A percentile compares a stretch with the other conserved stretches of the same genome.
Evolutionary conservation across 2,113 vertebrate genomes (phyloP).

Genomic region (Rattus norvegicus): DNA sequence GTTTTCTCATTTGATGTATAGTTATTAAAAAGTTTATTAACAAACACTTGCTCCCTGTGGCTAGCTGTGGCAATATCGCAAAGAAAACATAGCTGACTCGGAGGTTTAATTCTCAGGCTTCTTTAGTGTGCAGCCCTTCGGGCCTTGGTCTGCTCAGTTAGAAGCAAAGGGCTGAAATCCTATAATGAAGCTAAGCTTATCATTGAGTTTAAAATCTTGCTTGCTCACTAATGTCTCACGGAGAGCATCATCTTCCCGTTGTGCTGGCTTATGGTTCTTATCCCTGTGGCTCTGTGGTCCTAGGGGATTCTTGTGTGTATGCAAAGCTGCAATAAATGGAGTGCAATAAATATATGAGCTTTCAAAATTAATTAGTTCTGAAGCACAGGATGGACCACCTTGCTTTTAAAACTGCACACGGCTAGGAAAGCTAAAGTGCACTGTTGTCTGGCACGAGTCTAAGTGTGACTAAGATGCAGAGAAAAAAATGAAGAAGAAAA

Average conservation of each 20-base stretch:
- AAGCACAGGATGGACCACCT: background rate
- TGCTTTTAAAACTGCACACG: background rate
- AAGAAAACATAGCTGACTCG: background rate
- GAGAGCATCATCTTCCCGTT: background rate
- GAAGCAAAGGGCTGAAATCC: background rate
- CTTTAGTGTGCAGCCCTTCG: background rate
- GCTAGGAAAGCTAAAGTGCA: background rate
- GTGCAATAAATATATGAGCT: background rate
- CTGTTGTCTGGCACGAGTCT: background rate
- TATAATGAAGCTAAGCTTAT: background rate
- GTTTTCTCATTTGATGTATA: slow-evolving; percentile 5
- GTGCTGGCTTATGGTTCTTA: background rate
- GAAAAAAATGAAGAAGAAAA: background rate
- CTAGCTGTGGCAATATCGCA: background rate
- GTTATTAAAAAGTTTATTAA: slow-evolving; percentile 12
- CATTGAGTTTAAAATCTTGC: background rate
- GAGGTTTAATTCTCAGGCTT: background rate
- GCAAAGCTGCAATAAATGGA: background rate
- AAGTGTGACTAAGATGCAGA: slow-evolving; percentile 33
- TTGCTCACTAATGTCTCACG: background rate
- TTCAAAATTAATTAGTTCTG: background rate
- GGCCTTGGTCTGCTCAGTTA: background rate
- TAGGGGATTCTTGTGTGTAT: background rate
- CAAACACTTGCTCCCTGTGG: background rate
- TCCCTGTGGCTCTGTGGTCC: background rate